Conservation (phyloP, 2,113 vertebrate species). For the Scartelaos histophorus region DNA sequence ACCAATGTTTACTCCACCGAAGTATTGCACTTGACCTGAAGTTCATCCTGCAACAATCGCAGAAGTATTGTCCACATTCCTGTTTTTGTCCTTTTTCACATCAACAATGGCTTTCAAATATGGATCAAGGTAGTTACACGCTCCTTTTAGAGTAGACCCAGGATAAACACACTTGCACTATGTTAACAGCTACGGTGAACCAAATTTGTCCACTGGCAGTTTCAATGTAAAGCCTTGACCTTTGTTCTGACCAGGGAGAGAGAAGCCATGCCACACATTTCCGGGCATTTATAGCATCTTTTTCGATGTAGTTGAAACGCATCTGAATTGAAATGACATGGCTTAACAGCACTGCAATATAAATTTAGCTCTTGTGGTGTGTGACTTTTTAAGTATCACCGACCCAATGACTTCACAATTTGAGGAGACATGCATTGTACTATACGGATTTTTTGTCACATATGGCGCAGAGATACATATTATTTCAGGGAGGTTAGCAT, state of each 20-base stretch:
- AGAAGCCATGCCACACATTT: slow-evolving; percentile 4
- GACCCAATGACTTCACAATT: slow-evolving; percentile 26
- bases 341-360: background rate
- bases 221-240: slow-evolving; percentile 15
- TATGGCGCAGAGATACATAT: slow-evolving; percentile 35
- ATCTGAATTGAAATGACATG: slow-evolving; percentile 8
- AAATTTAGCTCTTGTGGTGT: slow-evolving; percentile 2
- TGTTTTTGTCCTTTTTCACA: slow-evolving; percentile 31
- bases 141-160: slow-evolving; percentile 11
- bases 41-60: slow-evolving; percentile 8
- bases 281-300: slow-evolving; percentile 20
- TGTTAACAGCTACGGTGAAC: slow-evolving; percentile 11
- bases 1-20: slow-evolving; percentile 26
- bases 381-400: slow-evolving; percentile 21
- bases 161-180: slow-evolving; percentile 18
- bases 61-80: slow-evolving; percentile 23
- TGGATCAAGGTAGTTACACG: background rate
- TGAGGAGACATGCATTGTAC: slow-evolving; percentile 60
- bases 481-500: slow-evolving; percentile 29
- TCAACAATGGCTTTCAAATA: slow-evolving; percentile 7
- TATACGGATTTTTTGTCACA: slow-evolving; percentile 22
- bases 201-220: slow-evolving; percentile 54
- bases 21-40: slow-evolving; percentile 51
- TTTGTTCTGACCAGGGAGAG: slow-evolving; percentile 20
- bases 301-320: slow-evolving; percentile 1